Evolutionary conservation across 1,140 invertebrate genomes (phyloP).

Genomic region (Akabosia matsudoensis): DNA sequence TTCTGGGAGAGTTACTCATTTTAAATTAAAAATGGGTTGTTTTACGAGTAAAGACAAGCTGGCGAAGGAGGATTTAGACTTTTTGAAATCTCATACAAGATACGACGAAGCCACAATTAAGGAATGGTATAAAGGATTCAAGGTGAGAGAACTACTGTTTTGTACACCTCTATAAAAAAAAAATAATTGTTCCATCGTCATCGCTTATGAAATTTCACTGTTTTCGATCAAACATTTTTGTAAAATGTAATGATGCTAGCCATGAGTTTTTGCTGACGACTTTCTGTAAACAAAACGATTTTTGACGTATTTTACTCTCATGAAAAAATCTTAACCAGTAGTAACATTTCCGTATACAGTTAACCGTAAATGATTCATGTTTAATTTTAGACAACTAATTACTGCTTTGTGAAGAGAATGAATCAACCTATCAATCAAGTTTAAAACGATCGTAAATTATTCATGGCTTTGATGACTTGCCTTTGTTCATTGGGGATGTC

Average conservation of each 20-base stretch:
- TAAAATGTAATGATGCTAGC: too few relatives aligned
- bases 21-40: constrained; percentile 69
- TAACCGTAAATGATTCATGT: neutral
- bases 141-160: constrained; percentile 65
- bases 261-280: too few relatives aligned
- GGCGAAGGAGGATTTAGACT: constrained; percentile 95
- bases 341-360: neutral
- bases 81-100: constrained; percentile 88
- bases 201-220: too few relatives aligned
- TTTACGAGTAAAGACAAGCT: constrained; percentile 91
- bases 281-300: too few relatives aligned
- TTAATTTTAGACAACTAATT: neutral
- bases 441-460: neutral
- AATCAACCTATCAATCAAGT: neutral
- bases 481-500: neutral
- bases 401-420: neutral
- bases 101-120: constrained; percentile 96
- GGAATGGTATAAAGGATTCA: constrained; percentile 97
- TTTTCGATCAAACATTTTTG: too few relatives aligned
- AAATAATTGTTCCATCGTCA: neutral
- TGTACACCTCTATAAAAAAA: neutral
- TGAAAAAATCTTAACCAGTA: too few relatives aligned
- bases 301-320: too few relatives aligned
- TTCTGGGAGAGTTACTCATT: neutral
- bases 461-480: neutral